These are phyloP conservation scores for Phorcus lineatus DNA, from an alignment of 2,888 invertebrate species.

Conservation along the genomic window DNA sequence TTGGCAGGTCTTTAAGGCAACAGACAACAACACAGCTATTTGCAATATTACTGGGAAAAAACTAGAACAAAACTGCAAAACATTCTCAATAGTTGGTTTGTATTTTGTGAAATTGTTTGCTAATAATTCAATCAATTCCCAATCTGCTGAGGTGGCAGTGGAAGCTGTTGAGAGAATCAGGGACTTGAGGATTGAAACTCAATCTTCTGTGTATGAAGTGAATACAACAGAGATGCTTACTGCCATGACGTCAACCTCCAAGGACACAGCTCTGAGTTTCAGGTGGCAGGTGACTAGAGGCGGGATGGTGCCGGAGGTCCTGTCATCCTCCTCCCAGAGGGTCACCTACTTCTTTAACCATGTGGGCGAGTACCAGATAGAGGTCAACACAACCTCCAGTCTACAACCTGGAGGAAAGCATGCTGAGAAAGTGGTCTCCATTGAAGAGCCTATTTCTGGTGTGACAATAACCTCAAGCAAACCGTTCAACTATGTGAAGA, in stretches of 20 bases:
- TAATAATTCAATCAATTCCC: slow-evolving; percentile 34
- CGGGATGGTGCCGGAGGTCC: too few species aligned
- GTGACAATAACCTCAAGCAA: background rate
- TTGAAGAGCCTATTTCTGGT: background rate
- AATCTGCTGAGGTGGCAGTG: background rate
- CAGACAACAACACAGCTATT: background rate
- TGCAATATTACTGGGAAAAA: background rate
- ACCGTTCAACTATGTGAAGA: background rate
- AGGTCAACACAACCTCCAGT: background rate
- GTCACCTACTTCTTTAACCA: background rate
- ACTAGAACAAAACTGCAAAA: background rate
- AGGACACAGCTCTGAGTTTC: background rate
- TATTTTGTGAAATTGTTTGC: slow-evolving; percentile 14
- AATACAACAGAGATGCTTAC: background rate
- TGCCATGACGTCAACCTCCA: background rate
- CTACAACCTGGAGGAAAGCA: background rate
- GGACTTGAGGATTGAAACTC: background rate
- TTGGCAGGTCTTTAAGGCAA: slow-evolving; percentile 11
- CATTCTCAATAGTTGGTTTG: background rate
- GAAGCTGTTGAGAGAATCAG: slow-evolving; percentile 30
- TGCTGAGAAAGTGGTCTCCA: background rate
- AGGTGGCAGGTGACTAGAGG: background rate
- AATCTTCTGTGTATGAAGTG: background rate
- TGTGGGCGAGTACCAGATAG: background rate
- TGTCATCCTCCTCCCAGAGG: too few species aligned